These are phyloP conservation scores for Centrocercus urophasianus DNA, from an alignment of 2,113 vertebrate genomes.

Conservation along the genomic window DNA sequence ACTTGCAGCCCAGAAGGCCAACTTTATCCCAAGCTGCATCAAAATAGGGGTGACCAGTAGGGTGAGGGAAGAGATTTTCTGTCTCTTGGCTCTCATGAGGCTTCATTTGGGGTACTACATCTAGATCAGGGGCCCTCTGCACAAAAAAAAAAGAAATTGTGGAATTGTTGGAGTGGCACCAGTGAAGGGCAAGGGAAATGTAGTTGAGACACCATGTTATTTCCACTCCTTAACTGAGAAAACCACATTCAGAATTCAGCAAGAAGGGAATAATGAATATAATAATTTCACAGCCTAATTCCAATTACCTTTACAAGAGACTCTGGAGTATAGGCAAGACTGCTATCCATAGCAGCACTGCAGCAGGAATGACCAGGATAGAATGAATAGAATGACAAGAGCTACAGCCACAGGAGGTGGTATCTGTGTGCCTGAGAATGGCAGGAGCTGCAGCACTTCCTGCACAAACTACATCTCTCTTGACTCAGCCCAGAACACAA, in stretches of 20 bases:
- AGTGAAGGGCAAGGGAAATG: background rate
- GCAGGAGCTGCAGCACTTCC: background rate
- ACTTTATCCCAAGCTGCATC: too few relatives aligned
- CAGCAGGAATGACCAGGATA: background rate
- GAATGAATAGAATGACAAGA: background rate
- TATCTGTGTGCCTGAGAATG: background rate
- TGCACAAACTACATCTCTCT: too few relatives aligned
- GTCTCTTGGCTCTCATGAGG: too few relatives aligned
- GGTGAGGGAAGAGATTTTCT: too few relatives aligned
- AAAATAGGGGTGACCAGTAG: too few relatives aligned
- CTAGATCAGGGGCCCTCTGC: too few relatives aligned
- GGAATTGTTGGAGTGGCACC: too few relatives aligned
- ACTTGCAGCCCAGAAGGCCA: too few relatives aligned
- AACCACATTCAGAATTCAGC: background rate
- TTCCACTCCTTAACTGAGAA: background rate
- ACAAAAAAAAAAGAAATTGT: too few relatives aligned
- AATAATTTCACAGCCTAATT: background rate
- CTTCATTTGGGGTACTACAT: too few relatives aligned
- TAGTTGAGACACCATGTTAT: background rate
- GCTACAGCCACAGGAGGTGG: accelerated
- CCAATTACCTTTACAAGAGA: background rate
- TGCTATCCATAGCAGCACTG: background rate
- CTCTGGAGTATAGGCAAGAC: background rate
- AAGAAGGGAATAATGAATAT: background rate
- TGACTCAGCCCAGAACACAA: accelerated